Conservation (phyloP, 2,888 invertebrate genomes). For the Chrysodeixis includens region DNA sequence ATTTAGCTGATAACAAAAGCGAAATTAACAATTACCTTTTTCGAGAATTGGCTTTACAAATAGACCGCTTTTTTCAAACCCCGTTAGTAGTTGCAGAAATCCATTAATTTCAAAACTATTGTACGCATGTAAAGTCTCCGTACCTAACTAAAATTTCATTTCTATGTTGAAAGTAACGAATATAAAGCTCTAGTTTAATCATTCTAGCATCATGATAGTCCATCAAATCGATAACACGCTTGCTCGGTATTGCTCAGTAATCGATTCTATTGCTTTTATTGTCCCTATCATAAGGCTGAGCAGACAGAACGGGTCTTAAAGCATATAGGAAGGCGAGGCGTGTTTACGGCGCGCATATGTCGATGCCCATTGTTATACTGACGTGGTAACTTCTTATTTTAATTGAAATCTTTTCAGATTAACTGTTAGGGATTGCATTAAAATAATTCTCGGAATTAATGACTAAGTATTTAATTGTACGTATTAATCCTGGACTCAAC, state of each 20-base stretch:
- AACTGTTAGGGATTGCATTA: background rate
- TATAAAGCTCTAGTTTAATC: background rate
- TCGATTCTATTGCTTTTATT: conserved; percentile 28
- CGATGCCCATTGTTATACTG: conserved; percentile 27
- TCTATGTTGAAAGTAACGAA: background rate
- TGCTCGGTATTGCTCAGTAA: conserved; percentile 15
- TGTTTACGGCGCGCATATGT: conserved; percentile 27
- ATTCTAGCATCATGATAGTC: background rate
- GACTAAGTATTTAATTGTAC: background rate
- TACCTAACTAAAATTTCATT: background rate
- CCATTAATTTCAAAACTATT: too few species aligned
- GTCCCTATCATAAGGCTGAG: conserved; percentile 36
- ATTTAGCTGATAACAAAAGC: background rate
- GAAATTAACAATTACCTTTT: too few species aligned
- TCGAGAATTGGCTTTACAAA: too few species aligned
- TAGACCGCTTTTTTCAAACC: too few species aligned
- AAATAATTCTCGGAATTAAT: background rate
- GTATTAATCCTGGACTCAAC: too few species aligned
- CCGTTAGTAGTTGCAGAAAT: too few species aligned
- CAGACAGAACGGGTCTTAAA: conserved; percentile 54
- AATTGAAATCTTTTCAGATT: background rate
- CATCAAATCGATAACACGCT: background rate
- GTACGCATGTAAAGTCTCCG: too few species aligned
- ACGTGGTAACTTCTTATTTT: conserved; percentile 33
- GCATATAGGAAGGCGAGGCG: conserved; percentile 38